These are phyloP conservation scores for Eurystomus glaucurus DNA, from an alignment of 2,797 vertebrate species.

Conservation along the genomic window DNA sequence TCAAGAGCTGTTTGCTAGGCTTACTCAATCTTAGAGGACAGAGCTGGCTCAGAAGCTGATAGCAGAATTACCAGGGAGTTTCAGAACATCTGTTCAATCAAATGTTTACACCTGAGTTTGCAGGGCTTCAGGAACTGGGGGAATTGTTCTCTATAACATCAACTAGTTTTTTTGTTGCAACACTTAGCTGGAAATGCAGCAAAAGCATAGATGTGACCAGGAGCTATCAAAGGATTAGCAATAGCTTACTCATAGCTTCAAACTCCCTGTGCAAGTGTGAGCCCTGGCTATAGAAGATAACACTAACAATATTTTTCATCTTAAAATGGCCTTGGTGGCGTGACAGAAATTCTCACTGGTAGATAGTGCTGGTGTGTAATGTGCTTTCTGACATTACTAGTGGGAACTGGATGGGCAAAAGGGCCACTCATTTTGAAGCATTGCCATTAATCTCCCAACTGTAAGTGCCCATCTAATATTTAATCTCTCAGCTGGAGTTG, in stretches of 20 bases:
- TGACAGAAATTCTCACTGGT: neutral
- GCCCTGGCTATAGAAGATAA: neutral
- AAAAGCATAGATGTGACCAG: neutral
- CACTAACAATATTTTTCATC: constrained; percentile 1
- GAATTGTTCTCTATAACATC: neutral
- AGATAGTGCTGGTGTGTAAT: neutral
- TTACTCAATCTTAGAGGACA: neutral
- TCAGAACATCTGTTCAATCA: neutral
- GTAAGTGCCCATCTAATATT: neutral
- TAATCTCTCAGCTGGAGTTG: neutral
- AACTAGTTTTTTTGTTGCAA: neutral
- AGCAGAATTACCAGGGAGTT: neutral
- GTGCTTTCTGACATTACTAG: neutral
- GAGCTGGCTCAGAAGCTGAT: neutral
- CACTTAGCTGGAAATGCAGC: neutral
- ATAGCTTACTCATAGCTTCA: neutral
- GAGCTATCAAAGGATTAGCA: neutral
- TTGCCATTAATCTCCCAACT: neutral
- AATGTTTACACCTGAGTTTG: neutral
- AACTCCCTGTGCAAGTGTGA: neutral
- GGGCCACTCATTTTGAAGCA: neutral
- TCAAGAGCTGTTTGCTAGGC: neutral
- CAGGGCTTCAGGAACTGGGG: neutral
- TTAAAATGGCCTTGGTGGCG: neutral
- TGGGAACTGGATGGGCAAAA: neutral